Evolutionary conservation across 2,888 invertebrate genomes (phyloP).

Genomic region (Herminia tarsipennalis): DNA sequence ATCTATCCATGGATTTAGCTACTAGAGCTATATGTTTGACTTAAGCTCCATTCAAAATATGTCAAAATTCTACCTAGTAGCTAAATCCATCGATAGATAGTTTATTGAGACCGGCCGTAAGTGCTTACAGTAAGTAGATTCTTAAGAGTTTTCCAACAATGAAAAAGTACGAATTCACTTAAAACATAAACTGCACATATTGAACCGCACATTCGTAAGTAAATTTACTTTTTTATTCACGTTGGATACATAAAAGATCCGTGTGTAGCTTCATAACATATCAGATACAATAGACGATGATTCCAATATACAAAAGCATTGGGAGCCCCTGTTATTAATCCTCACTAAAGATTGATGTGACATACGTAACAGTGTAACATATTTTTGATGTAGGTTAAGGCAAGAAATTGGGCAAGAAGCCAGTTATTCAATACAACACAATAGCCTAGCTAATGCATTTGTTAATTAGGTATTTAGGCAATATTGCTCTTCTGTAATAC

Average conservation of each 20-base stretch:
- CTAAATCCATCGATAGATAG: no score
- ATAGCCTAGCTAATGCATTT: conserved; percentile 47
- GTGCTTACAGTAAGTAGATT: no score
- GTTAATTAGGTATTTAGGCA: conserved; percentile 48
- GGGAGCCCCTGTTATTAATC: conserved; percentile 69
- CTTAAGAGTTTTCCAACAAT: no score
- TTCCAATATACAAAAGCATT: conserved; percentile 67
- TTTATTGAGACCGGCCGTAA: no score
- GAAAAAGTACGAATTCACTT: no score
- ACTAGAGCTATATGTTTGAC: no score
- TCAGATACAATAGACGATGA: conserved; percentile 72
- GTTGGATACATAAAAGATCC: not conserved
- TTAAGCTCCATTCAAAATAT: no score
- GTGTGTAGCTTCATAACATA: conserved; percentile 59
- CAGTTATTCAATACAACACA: conserved; percentile 52
- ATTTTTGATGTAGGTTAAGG: conserved; percentile 73
- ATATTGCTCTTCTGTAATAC: conserved; percentile 22
- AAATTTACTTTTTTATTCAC: no score
- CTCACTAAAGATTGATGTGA: conserved; percentile 76
- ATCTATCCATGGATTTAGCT: no score
- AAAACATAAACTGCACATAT: no score
- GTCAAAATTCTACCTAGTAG: no score
- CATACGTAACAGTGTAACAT: conserved; percentile 71
- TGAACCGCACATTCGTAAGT: no score
- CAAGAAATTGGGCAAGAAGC: conserved; percentile 45